Evolutionary conservation across 2,797 vertebrate species (phyloP).

Genomic region (Moxostoma hubbsi): DNA sequence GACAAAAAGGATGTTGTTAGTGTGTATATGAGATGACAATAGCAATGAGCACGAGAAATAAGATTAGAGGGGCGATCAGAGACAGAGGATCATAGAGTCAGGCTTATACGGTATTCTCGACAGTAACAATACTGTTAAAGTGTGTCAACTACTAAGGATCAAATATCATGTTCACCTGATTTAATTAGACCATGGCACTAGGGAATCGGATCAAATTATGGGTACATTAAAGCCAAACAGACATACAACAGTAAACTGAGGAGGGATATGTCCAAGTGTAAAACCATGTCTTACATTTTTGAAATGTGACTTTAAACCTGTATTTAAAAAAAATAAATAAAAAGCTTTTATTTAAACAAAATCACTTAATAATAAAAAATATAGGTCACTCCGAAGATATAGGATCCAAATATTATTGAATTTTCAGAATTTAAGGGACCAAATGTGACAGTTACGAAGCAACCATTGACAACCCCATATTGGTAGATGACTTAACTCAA

Average conservation of each 20-base stretch:
- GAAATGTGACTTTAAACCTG: background rate
- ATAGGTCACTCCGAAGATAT: background rate
- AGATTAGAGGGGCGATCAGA: no score
- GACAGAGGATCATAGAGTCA: background rate
- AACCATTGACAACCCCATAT: no score
- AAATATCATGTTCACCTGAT: conserved; percentile 1
- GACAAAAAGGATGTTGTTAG: background rate
- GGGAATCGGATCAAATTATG: conserved; percentile 8
- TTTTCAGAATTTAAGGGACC: background rate
- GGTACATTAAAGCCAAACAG: conserved; percentile 10
- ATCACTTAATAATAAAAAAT: background rate
- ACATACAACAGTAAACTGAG: background rate
- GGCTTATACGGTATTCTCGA: background rate
- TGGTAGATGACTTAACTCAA: no score
- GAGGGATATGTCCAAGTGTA: background rate
- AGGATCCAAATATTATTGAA: background rate
- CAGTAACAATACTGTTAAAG: conserved; percentile 1
- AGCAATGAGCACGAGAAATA: background rate
- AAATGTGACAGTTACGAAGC: no score
- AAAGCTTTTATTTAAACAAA: background rate
- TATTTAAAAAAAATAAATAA: background rate
- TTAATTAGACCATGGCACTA: conserved; percentile 18
- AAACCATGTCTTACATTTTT: background rate
- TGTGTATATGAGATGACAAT: background rate
- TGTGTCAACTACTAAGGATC: background rate